Conservation (phyloP, 1,140 invertebrate species). For the Pollicipes pollicipes region DNA sequence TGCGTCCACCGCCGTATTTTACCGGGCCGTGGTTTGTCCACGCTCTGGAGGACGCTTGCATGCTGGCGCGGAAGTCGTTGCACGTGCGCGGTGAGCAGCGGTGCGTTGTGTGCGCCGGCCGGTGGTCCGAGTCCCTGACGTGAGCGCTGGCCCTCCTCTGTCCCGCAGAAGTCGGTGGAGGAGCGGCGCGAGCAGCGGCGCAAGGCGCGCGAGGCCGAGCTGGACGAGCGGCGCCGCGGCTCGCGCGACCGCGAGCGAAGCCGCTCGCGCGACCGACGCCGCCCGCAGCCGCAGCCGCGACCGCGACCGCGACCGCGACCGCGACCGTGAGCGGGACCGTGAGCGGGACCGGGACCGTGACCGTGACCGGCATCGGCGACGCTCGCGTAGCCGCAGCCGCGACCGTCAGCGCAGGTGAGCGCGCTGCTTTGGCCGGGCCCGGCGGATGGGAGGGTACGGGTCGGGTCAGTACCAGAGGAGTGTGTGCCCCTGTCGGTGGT, state of each 20-base stretch:
- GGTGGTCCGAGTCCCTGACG: too few relatives aligned
- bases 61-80: too few relatives aligned
- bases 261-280: conserved; percentile 12
- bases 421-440: too few relatives aligned
- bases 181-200: conserved; percentile 20
- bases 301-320: conserved; percentile 19
- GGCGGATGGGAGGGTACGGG: too few relatives aligned
- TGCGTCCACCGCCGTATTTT: too few relatives aligned
- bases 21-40: too few relatives aligned
- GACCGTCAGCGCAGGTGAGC: not conserved
- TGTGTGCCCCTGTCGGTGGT: too few relatives aligned
- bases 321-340: too few relatives aligned
- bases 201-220: conserved; percentile 15
- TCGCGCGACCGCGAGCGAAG: conserved; percentile 13
- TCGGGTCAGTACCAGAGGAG: too few relatives aligned
- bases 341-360: conserved; percentile 15
- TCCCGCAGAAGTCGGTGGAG: conserved; percentile 19
- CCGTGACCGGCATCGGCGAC: conserved; percentile 13
- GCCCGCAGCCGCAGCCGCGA: conserved; percentile 6
- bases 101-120: too few relatives aligned
- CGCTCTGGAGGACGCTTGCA: too few relatives aligned
- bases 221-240: conserved; percentile 13
- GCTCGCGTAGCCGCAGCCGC: conserved; percentile 13
- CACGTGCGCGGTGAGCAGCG: too few relatives aligned
- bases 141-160: conserved; percentile 5